Conservation (phyloP, 30 jellyfish, hydroid and myxozoan species). For the Hydra vulgaris region DNA sequence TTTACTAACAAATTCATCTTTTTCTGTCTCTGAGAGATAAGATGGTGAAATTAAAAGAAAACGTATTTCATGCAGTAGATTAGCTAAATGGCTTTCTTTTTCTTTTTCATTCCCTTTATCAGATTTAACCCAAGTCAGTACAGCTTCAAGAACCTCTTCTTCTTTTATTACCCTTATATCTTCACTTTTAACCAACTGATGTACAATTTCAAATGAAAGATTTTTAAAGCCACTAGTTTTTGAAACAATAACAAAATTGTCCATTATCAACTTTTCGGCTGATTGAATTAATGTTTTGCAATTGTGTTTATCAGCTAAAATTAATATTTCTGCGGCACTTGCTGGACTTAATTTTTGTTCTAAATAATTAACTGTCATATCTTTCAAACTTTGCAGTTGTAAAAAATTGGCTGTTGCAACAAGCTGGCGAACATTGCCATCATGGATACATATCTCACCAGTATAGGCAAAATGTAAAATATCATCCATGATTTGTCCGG, state of each 20-base stretch:
- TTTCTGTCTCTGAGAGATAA: conserved; percentile 61
- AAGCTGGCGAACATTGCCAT: conserved; percentile 90
- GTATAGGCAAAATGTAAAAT: conserved; percentile 85
- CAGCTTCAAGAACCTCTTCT: conserved; percentile 92
- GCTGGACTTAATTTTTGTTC: conserved; percentile 69
- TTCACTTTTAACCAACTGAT: conserved; percentile 63
- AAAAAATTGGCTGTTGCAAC: conserved; percentile 91
- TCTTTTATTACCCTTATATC: conserved; percentile 77
- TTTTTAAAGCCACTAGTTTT: conserved; percentile 60
- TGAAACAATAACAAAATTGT: conserved; percentile 71
- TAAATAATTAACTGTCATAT: conserved; percentile 66
- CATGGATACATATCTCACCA: conserved; percentile 90
- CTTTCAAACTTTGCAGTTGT: conserved; percentile 57
- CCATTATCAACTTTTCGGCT: conserved; percentile 60
- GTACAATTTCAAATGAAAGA: conserved; percentile 48
- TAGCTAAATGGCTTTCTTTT: conserved; percentile 38
- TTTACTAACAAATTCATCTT: conserved; percentile 39
- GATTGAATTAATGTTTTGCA: conserved; percentile 40
- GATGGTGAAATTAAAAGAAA: conserved; percentile 78
- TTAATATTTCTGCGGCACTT: conserved; percentile 66
- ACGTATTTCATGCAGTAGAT: conserved; percentile 46
- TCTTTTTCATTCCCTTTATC: conserved; percentile 35
- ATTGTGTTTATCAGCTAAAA: conserved; percentile 70
- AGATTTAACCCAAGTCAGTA: conserved; percentile 53
- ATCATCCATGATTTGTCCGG: conserved; percentile 79